Evolutionary conservation across 2,888 invertebrate species (phyloP), one percentile per base, ranked within the genome.

Genomic region (Yponomeuta evonymella): DNA sequence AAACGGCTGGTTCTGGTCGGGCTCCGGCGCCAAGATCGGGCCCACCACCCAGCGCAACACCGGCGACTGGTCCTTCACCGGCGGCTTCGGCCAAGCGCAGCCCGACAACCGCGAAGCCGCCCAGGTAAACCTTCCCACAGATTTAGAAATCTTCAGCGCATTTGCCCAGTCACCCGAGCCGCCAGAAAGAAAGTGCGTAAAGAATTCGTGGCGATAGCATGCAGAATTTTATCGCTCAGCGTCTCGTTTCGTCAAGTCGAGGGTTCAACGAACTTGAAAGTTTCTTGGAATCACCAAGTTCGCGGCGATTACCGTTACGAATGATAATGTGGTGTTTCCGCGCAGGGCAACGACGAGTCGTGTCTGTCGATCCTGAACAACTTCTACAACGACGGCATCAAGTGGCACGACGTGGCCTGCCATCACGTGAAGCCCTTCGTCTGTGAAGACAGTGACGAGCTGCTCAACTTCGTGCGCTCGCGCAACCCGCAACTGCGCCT

Each of bases 1-100:
- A 76, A 96, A 96, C 86, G 97, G 97, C 71, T 98, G 97, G 97
- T 98, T 98, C 94, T 98, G 97, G 97, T 97, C 97, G 8, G 97
- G 97, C 75, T 97, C 97, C 10, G 97, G 97, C 48, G 97, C 96
- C 74, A 97, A 97, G 92, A 96, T 97, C 82, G 97, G 97, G 67
- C 95, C 97, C 73, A 97, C 97, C 71, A 95, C 95, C 51, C 96
- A 97, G 85, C 94, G 97, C 74, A 97, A 97, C 88, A 95, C 97
- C 73, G 97, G 97, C 63, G 97, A 97, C 85, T 97, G 97, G 97
- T 97, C 97, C 77, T 93, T 93, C 81, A 97, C 97, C 70, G 97
- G 97, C 73, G 97, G 97, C 76, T 97, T 95, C 83, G 96, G 96
- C 70, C 97, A 97, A 82, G 93, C 96, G 0, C 97, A 97, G 86